A percentile compares a stretch with the other conserved stretches of the same genome.
Evolutionary conservation across 2,113 vertebrate species (phyloP).

Genomic region (Patagioenas fasciata): DNA sequence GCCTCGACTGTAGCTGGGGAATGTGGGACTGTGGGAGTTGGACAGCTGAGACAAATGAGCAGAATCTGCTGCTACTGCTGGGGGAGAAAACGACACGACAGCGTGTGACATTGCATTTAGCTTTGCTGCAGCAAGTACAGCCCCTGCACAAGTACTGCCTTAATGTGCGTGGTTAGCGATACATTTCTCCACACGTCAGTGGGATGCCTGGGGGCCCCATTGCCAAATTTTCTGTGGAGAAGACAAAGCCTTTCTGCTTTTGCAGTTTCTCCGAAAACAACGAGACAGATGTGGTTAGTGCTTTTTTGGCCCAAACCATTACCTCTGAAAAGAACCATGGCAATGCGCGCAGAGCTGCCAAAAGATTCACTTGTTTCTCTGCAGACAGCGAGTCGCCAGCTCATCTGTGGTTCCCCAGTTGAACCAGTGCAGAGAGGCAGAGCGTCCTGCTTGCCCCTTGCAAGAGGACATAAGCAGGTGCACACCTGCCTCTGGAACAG

Average conservation of each 20-base stretch:
- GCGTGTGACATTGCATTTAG: not conserved
- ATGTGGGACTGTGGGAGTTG: not conserved
- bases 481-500: not conserved
- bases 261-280: not conserved
- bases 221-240: not conserved
- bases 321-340: rapidly evolving
- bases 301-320: not conserved
- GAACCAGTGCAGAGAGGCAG: not conserved
- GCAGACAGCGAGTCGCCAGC: not conserved
- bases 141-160: not conserved
- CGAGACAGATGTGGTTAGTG: not conserved
- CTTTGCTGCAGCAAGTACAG: not conserved
- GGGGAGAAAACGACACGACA: not conserved
- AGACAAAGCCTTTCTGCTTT: not conserved
- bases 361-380: not conserved
- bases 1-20: not conserved
- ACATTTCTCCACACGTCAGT: not conserved
- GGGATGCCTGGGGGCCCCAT: not conserved
- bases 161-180: rapidly evolving
- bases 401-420: not conserved
- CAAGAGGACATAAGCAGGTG: rapidly evolving
- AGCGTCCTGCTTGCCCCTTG: not conserved
- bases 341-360: not conserved
- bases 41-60: not conserved
- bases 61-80: not conserved